Percentiles rank a stretch among this genome's conserved stretches.
phyloP scores from a whole-genome alignment of 30 jellyfish, hydroid and myxozoan species.

The Chironex yamaguchii region DNA sequence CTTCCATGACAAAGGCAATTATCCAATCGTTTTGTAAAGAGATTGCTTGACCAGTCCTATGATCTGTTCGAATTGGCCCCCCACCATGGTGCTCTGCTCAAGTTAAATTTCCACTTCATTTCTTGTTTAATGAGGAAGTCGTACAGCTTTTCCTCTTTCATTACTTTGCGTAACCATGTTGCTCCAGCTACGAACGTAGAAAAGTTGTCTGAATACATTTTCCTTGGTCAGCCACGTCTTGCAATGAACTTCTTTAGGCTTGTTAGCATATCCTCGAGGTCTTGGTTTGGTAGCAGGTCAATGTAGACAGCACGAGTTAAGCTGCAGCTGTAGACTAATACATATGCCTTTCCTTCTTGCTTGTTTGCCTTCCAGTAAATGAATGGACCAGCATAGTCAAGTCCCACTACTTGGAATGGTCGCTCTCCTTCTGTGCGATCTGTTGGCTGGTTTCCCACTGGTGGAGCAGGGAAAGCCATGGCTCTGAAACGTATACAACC shows the following conservation, averaged over 20 bases:
- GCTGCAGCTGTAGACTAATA: slow-evolving; percentile 44
- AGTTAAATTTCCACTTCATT: slow-evolving; percentile 48
- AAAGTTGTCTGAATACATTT: slow-evolving; percentile 39
- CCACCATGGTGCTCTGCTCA: no score
- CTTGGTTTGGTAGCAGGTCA: slow-evolving; percentile 24
- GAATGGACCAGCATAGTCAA: slow-evolving; percentile 52
- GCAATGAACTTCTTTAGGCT: slow-evolving; percentile 22
- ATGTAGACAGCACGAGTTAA: slow-evolving; percentile 26
- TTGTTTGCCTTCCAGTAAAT: background rate
- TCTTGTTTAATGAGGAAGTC: slow-evolving; percentile 15
- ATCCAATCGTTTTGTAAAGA: slow-evolving; percentile 24
- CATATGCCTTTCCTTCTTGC: slow-evolving; percentile 33
- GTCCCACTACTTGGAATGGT: slow-evolving; percentile 23
- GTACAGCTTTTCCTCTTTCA: slow-evolving; percentile 6
- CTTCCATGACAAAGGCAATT: background rate
- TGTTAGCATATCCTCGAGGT: slow-evolving; percentile 9
- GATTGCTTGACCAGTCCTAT: slow-evolving; percentile 53
- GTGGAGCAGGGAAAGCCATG: slow-evolving; percentile 18
- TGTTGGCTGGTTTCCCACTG: slow-evolving; percentile 21
- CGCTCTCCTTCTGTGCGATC: slow-evolving; percentile 16
- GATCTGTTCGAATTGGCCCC: no score
- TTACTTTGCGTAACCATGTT: slow-evolving; percentile 22
- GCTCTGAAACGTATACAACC: slow-evolving; percentile 37
- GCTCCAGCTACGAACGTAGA: slow-evolving; percentile 13
- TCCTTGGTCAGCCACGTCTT: slow-evolving; percentile 46